Evolutionary conservation across 2,888 invertebrate species (phyloP).

Genomic region (Alcis repandata): DNA sequence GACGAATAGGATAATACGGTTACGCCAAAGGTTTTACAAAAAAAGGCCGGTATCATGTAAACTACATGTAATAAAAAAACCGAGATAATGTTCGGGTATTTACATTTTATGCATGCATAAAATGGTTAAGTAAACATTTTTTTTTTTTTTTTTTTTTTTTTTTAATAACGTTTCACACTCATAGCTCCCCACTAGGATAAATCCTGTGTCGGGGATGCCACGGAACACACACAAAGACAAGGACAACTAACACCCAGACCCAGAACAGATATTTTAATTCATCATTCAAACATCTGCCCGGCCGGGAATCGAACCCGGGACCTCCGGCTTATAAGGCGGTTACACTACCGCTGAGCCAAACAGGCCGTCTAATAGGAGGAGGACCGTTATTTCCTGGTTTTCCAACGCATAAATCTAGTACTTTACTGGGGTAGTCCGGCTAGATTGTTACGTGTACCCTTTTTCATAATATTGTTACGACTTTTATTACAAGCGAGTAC

Average conservation of each 20-base stretch:
- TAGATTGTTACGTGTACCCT: background rate
- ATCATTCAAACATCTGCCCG: too few relatives aligned
- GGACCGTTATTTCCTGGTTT: conserved; percentile 15
- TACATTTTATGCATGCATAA: conserved; percentile 26
- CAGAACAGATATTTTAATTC: too few relatives aligned
- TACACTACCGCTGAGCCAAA: too few relatives aligned
- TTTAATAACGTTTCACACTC: too few relatives aligned
- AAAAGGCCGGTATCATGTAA: conserved; percentile 22
- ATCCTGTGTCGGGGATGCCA: too few relatives aligned
- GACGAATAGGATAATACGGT: conserved; percentile 12
- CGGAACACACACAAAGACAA: too few relatives aligned
- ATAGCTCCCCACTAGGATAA: too few relatives aligned
- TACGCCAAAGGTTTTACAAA: conserved; percentile 21
- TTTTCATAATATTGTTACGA: background rate
- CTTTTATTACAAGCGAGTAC: background rate
- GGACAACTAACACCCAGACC: too few relatives aligned
- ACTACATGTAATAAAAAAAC: conserved; percentile 18
- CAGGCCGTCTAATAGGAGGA: conserved; percentile 17
- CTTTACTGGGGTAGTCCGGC: conserved; percentile 1
- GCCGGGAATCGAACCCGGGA: too few relatives aligned
- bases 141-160: too few relatives aligned
- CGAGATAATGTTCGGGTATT: conserved; percentile 16
- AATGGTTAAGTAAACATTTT: too few relatives aligned
- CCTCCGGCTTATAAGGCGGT: too few relatives aligned
- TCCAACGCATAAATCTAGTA: conserved; percentile 2